Base-by-base conservation (phyloP, 2,888 invertebrate species). In the Meghimatium bilineatum region DNA sequence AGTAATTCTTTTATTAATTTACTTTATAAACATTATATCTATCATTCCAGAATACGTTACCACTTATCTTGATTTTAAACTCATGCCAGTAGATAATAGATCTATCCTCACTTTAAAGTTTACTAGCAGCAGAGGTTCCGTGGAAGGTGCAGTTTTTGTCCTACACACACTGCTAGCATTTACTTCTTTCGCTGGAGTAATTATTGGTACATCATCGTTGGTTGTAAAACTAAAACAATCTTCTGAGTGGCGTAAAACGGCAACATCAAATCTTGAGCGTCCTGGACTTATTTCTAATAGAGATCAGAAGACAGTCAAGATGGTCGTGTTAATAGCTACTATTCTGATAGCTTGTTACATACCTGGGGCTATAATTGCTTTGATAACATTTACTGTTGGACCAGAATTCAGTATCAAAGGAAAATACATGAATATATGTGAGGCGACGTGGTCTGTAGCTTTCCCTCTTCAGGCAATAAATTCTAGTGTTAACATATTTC, bases 331-430 rank as follows among this genome's bases (percentile, higher is more conserved):
- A 26, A 74, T 74, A 36, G 72, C 72, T 44, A 29, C 36, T 74
- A 36, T 49, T 49, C 49, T 74, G 0, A 74, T 74, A 1, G 44
- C 29, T 5, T 74, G 72, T 17, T 74, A 74, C n/a, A 74, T 49
- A 29, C 72, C 72, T 49, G 72, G 72, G 8, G 72, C 72, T 17
- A 26, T 74, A 29, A 49, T 74, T 17, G n/a, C 72, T 49, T 17
- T 74, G 72, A 29, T 36, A 49, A 49, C 72, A 29, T 74, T 49
- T 74, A 49, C n/a, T 2, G 49, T 44, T 49, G 78, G 44, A 29
- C 66, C 78, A 2, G 78, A 66, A n/a, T 78, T 78, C 29, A 66
- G 29, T 20, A 66, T 78, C 23, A 66, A 38, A 32, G 78, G 78
- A 17, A 36, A 23, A n/a, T 44, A 78, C 23, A 66, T 20, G 17